A percentile compares a stretch with the other conserved stretches of the same genome.
Conservation (phyloP, 1,140 invertebrate genomes). For the Magallana ariakensis region DNA sequence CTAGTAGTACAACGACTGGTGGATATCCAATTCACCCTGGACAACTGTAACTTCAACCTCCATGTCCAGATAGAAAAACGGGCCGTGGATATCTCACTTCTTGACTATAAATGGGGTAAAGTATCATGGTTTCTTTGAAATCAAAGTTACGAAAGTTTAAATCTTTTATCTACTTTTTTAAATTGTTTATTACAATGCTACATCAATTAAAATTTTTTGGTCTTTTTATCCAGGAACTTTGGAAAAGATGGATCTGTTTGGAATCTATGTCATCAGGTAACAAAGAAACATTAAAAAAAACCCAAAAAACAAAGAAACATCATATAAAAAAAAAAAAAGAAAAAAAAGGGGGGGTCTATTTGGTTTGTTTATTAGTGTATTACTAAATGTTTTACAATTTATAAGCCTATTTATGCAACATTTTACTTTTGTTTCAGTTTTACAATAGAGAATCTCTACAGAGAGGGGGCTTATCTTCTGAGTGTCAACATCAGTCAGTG, state of each 20-base stretch:
- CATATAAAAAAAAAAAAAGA: too few species aligned
- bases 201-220: too few species aligned
- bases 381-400: too few species aligned
- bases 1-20: constrained; percentile 39
- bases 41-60: constrained; percentile 54
- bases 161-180: neutral
- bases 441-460: constrained; percentile 53
- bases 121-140: neutral
- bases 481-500: constrained; percentile 57
- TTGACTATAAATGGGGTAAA: constrained; percentile 54
- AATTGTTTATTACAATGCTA: neutral
- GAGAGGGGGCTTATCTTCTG: constrained; percentile 51
- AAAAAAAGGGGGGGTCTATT: too few species aligned
- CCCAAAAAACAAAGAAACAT: too few species aligned
- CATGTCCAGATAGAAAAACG: constrained; percentile 51
- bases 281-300: neutral
- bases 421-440: constrained; percentile 49
- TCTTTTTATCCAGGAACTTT: constrained; percentile 7
- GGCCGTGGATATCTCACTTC: constrained; percentile 34
- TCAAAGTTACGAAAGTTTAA: neutral
- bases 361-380: too few species aligned
- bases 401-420: neutral
- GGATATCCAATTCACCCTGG: constrained; percentile 36
- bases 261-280: constrained; percentile 31
- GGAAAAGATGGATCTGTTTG: constrained; percentile 42